phyloP scores from a whole-genome alignment of 1,140 invertebrate genomes.

The Camponotus floridanus region DNA sequence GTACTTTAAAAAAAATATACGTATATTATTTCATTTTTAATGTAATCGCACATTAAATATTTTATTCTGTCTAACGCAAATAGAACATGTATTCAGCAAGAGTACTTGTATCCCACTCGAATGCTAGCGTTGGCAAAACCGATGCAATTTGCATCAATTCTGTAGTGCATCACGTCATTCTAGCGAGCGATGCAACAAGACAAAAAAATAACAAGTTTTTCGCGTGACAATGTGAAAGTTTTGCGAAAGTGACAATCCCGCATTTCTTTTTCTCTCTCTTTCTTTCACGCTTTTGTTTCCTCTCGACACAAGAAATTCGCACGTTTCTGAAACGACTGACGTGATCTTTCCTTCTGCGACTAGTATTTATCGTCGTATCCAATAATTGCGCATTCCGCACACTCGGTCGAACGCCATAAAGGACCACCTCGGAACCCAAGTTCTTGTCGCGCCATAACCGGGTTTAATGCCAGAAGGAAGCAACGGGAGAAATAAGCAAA shows the following conservation, averaged over 20 bases:
- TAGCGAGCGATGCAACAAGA: conserved; percentile 14
- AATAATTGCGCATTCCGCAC: conserved; percentile 69
- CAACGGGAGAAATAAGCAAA: background rate
- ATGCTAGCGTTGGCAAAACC: background rate
- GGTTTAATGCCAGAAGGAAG: conserved; percentile 30
- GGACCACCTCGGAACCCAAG: conserved; percentile 16
- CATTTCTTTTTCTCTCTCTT: too few species aligned
- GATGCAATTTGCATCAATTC: background rate
- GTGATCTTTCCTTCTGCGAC: conserved; percentile 62
- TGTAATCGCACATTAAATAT: background rate
- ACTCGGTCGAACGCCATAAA: conserved; percentile 62
- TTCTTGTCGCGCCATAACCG: conserved; percentile 55
- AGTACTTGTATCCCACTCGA: background rate
- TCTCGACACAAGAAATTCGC: conserved; percentile 65
- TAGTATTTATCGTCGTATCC: conserved; percentile 70
- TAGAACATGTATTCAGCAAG: background rate
- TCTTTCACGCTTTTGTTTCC: background rate
- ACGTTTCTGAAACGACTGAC: conserved; percentile 61
- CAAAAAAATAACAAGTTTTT: background rate
- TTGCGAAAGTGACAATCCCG: conserved; percentile 57
- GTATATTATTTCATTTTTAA: too few species aligned
- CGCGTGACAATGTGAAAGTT: conserved; percentile 63
- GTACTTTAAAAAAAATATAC: too few species aligned
- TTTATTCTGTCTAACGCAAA: background rate
- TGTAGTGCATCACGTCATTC: background rate